Percentiles rank a stretch among this genome's conserved stretches.
These are phyloP conservation scores for Leucophora obtusa DNA, from an alignment of 2,888 invertebrate species.

Conservation along the genomic window DNA sequence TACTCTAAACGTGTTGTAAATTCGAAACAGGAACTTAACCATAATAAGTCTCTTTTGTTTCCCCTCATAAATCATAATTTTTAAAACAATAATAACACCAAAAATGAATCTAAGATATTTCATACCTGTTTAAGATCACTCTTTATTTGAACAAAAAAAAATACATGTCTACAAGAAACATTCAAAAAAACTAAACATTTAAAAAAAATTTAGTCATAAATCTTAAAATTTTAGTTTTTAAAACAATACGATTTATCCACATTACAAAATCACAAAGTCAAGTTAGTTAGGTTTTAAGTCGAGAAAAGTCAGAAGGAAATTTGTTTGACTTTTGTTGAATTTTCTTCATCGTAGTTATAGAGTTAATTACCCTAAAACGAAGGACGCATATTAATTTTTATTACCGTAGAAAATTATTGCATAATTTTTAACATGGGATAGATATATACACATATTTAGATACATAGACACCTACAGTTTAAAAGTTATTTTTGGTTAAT, in stretches of 20 bases:
- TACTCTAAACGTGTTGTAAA: constrained; percentile 46
- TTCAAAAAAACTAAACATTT: constrained; percentile 34
- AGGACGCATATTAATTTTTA: constrained; percentile 77
- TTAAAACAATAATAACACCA: constrained; percentile 31
- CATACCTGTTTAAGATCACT: constrained; percentile 57
- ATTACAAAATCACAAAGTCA: constrained; percentile 39
- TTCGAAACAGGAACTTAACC: constrained; percentile 45
- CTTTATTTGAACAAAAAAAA: background rate
- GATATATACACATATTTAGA: background rate
- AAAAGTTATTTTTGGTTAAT: constrained; percentile 20
- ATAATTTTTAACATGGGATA: constrained; percentile 68
- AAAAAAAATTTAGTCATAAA: constrained; percentile 34
- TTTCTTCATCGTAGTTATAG: constrained; percentile 31
- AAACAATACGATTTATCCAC: constrained; percentile 8
- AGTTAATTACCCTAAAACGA: constrained; percentile 66
- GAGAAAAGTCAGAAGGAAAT: constrained; percentile 44
- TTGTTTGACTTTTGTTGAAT: background rate
- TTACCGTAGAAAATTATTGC: constrained; percentile 74
- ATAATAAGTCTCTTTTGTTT: constrained; percentile 15
- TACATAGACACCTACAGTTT: constrained; percentile 22
- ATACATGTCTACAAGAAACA: background rate
- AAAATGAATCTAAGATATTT: constrained; percentile 47
- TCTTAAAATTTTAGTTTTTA: constrained; percentile 31
- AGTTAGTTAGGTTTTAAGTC: constrained; percentile 13
- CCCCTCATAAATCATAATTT: constrained; percentile 57